Evolutionary conservation across 23 tunicate species (phyloP).

Genomic region (Halocynthia aurantium): DNA sequence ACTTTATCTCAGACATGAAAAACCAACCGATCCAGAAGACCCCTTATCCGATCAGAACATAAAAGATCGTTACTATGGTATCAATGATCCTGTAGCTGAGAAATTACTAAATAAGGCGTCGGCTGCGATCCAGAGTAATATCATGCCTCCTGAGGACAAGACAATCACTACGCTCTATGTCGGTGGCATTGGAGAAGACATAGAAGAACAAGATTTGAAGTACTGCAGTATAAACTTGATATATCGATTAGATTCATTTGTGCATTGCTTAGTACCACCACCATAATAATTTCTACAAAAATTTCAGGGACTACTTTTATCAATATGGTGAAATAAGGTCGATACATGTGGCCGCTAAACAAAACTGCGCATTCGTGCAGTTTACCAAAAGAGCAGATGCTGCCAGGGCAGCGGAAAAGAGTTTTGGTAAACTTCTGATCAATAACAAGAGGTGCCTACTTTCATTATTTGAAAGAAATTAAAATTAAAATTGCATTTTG

Average conservation of each 20-base stretch:
- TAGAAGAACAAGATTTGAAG: slow-evolving; percentile 83
- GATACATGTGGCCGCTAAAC: slow-evolving; percentile 79
- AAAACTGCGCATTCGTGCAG: slow-evolving; percentile 96
- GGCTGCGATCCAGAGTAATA: slow-evolving; percentile 46
- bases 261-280: no score
- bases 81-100: slow-evolving; percentile 97
- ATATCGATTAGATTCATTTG: not conserved
- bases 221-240: not conserved
- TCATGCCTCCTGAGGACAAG: slow-evolving; percentile 79
- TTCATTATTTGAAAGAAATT: not conserved
- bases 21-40: slow-evolving; percentile 99
- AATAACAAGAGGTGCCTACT: slow-evolving; percentile 67
- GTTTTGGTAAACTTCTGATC: slow-evolving; percentile 76
- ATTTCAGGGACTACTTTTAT: slow-evolving; percentile 73
- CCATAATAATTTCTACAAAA: not conserved
- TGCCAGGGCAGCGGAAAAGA: slow-evolving; percentile 69
- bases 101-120: slow-evolving; percentile 69
- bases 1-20: slow-evolving; percentile 66
- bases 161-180: slow-evolving; percentile 93
- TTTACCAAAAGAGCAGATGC: slow-evolving; percentile 90
- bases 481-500: not conserved
- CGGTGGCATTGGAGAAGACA: slow-evolving; percentile 71
- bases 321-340: slow-evolving; percentile 97
- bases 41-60: slow-evolving; percentile 98
- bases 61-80: slow-evolving; percentile 98